A percentile compares a stretch with the other conserved stretches of the same genome.
phyloP scores from a whole-genome alignment of 2,888 invertebrate species.

The Timema podura region DNA sequence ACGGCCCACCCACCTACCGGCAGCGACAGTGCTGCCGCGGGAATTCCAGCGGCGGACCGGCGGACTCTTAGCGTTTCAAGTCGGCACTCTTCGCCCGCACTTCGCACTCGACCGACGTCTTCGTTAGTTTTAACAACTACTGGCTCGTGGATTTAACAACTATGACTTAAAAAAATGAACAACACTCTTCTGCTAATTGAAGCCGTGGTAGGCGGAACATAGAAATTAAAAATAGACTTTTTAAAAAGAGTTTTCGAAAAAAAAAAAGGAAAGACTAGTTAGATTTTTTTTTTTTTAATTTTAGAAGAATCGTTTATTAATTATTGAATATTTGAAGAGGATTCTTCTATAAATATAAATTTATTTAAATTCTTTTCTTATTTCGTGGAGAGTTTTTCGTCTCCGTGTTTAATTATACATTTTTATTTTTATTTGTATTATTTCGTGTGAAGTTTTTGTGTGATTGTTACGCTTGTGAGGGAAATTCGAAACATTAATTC shows the following conservation, averaged over 20 bases:
- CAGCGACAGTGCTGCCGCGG: not conserved
- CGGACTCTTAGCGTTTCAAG: too few species aligned
- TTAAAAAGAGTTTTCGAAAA: constrained; percentile 31
- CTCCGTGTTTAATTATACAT: not conserved
- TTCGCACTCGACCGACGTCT: constrained; percentile 94
- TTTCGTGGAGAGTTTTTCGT: constrained; percentile 24
- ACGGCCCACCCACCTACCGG: constrained; percentile 19
- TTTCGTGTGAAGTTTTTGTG: constrained; percentile 41
- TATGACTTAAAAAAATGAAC: constrained; percentile 55
- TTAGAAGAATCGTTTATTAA: not conserved
- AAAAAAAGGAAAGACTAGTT: not conserved
- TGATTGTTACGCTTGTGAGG: constrained; percentile 48
- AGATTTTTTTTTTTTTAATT: too few species aligned
- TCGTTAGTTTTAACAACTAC: constrained; percentile 21
- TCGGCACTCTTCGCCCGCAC: constrained; percentile 79
- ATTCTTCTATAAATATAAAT: constrained; percentile 1
- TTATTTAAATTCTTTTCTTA: constrained; percentile 43
- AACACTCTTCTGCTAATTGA: constrained; percentile 58
- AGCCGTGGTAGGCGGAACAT: constrained; percentile 48
- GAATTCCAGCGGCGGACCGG: too few species aligned
- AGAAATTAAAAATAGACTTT: constrained; percentile 23
- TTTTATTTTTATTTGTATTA: not conserved
- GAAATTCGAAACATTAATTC: constrained; percentile 34
- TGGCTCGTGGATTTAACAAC: constrained; percentile 31
- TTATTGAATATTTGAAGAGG: not conserved